Conservation (phyloP, 2,797 vertebrate genomes). For the Sebastiscus tertius region DNA sequence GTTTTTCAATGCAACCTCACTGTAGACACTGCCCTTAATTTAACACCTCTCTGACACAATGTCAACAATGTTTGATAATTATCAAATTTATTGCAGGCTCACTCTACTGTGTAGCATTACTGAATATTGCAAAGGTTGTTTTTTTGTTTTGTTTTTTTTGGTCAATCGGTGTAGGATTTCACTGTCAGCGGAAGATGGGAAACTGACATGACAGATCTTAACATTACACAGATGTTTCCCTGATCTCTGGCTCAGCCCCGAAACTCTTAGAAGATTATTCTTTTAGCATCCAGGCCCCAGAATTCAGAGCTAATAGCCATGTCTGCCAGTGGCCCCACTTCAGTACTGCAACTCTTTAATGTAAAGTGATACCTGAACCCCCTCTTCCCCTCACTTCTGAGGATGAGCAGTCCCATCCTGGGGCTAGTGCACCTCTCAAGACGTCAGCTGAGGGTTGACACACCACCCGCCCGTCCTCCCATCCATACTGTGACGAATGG, state of each 20-base stretch:
- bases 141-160: not conserved
- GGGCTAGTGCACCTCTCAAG: conserved; percentile 48
- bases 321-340: conserved; percentile 24
- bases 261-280: conserved; percentile 34
- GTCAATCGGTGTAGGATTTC: not conserved
- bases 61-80: not conserved
- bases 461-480: conserved; percentile 31
- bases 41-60: not conserved
- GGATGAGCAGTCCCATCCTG: conserved; percentile 60
- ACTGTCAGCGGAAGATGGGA: conserved; percentile 9
- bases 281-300: conserved; percentile 26
- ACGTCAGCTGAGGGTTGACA: conserved; percentile 50
- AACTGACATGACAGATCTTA: conserved; percentile 30
- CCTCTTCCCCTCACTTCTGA: conserved; percentile 15
- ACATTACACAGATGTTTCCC: conserved; percentile 44
- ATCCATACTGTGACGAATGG: conserved; percentile 76
- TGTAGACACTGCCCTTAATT: too few relatives aligned
- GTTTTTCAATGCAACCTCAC: not conserved
- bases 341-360: conserved; percentile 28
- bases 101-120: not conserved
- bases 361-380: conserved; percentile 56
- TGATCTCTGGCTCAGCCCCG: not conserved
- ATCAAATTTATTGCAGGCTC: not conserved
- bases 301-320: conserved; percentile 41
- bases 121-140: not conserved